A percentile compares a stretch with the other conserved stretches of the same genome.
These are phyloP conservation scores for Diacarnus erythraeanus DNA, from an alignment of 37 sponge, comb jelly and placozoan genomes.

Conservation along the genomic window DNA sequence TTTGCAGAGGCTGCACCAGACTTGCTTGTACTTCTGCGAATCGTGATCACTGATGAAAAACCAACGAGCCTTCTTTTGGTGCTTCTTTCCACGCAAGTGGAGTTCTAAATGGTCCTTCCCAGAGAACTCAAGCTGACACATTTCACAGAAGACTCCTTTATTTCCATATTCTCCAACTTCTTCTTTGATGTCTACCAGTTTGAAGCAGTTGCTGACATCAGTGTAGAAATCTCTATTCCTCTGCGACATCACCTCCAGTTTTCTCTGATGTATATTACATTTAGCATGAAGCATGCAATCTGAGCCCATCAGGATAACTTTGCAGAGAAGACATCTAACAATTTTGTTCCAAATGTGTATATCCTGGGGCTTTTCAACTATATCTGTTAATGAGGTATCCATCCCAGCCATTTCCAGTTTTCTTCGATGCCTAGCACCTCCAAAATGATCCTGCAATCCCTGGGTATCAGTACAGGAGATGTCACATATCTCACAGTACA, in stretches of 20 bases:
- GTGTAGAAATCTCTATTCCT: neutral
- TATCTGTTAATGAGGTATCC: neutral
- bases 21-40: neutral
- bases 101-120: neutral
- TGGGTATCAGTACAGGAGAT: neutral
- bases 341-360: neutral
- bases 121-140: slow-evolving; percentile 11
- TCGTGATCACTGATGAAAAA: neutral
- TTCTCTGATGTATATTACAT: neutral
- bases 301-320: neutral
- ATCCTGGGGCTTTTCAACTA: neutral
- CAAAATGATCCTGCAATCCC: slow-evolving; percentile 20
- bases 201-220: neutral
- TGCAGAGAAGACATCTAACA: slow-evolving; percentile 8
- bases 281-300: neutral
- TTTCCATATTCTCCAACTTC: neutral
- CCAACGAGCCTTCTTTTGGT: slow-evolving; percentile 12
- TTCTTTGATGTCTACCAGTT: neutral
- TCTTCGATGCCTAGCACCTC: slow-evolving; percentile 14
- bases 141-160: neutral
- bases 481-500: slow-evolving; percentile 24
- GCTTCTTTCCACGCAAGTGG: slow-evolving; percentile 21
- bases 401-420: slow-evolving; percentile 4
- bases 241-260: neutral
- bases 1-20: slow-evolving; percentile 29